Evolutionary conservation across 2,113 vertebrate species (phyloP).

Genomic region (Petromus typicus): DNA sequence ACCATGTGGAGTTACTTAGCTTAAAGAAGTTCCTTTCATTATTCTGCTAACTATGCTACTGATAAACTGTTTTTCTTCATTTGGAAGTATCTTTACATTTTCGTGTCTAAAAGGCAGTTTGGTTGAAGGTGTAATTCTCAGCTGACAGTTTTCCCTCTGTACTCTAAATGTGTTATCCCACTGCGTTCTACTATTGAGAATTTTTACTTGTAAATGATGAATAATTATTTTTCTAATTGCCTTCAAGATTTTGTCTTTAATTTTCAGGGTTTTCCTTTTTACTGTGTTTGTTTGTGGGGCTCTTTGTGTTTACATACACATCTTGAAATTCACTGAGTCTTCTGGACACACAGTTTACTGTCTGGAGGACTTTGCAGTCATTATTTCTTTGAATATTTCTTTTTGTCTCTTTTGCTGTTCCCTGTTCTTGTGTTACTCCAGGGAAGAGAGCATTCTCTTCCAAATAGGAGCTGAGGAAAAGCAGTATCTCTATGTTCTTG

Average conservation of each 20-base stretch:
- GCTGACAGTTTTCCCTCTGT: no score
- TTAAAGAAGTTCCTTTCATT: background rate
- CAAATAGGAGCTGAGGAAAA: background rate
- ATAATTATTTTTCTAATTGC: background rate
- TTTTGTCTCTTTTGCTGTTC: background rate
- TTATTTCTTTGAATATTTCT: background rate
- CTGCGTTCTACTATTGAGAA: background rate
- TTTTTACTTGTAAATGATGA: background rate
- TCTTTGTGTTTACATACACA: background rate
- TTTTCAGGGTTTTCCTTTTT: background rate
- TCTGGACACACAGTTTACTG: background rate
- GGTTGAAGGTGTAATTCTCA: background rate
- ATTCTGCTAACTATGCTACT: background rate
- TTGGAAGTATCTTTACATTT: background rate
- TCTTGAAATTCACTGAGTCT: background rate
- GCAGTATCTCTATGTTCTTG: no score
- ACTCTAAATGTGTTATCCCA: background rate
- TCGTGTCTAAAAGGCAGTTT: background rate
- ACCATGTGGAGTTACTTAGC: background rate
- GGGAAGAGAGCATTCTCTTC: background rate
- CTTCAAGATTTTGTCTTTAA: background rate
- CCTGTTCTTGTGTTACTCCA: background rate
- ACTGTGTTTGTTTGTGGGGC: background rate
- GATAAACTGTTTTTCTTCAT: background rate
- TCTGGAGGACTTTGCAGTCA: background rate